Conservation (phyloP, 1,140 invertebrate species). For the Hyles euphorbiae region DNA sequence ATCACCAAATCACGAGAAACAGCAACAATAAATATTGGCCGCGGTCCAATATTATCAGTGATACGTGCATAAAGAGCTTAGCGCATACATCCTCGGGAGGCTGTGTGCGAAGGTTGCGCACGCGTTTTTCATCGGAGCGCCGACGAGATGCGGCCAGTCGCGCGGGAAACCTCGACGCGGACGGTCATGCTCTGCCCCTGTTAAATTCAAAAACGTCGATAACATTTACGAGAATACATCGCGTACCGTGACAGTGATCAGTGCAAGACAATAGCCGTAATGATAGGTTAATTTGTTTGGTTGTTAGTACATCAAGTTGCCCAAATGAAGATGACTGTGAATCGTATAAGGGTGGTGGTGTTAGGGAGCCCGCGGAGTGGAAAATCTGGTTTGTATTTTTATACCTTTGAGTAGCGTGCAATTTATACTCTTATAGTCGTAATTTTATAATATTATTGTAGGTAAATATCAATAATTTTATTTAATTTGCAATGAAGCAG, state of each 20-base stretch:
- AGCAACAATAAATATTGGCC: constrained; percentile 10
- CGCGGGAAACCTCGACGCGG: constrained; percentile 51
- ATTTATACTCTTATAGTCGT: too few species aligned
- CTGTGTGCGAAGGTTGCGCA: constrained; percentile 44
- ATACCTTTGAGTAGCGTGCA: too few species aligned
- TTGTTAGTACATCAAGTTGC: constrained; percentile 40
- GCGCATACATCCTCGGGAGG: constrained; percentile 12
- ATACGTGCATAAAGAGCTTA: too few species aligned
- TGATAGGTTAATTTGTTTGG: constrained; percentile 44
- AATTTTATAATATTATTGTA: too few species aligned
- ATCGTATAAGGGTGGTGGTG: constrained; percentile 83
- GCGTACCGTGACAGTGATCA: constrained; percentile 42
- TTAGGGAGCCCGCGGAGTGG: constrained; percentile 81
- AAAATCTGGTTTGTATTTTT: constrained; percentile 79
- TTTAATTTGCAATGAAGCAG: too few species aligned
- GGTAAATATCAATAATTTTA: too few species aligned
- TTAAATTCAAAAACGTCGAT: constrained; percentile 36
- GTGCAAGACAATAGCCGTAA: constrained; percentile 15
- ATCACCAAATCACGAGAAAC: constrained; percentile 4
- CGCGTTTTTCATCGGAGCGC: constrained; percentile 41
- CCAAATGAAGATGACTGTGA: constrained; percentile 77
- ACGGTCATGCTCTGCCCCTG: constrained; percentile 33
- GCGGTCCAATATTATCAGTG: constrained; percentile 10
- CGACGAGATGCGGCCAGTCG: constrained; percentile 51
- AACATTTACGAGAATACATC: constrained; percentile 55